Base-by-base conservation (phyloP, 2,888 invertebrate genomes). In the Lutraria lutraria region DNA sequence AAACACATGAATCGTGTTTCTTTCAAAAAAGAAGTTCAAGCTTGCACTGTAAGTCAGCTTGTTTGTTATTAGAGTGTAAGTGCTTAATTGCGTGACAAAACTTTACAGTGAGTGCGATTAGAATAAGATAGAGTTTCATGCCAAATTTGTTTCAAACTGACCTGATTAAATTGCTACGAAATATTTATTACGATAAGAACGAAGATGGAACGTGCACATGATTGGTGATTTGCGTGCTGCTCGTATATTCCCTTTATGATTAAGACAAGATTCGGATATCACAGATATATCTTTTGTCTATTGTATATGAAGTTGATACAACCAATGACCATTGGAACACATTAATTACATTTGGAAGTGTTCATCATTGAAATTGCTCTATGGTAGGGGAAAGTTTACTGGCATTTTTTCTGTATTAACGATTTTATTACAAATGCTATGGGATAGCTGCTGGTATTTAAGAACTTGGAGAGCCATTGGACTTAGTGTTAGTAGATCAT, bases 261-360 rank as follows among this genome's bases (percentile, higher is more conserved):
- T 76, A 31, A 34, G 6, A 76, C 76, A 76, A 1, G 76, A 34
- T 31, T 25, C 63, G 31, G 16, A 34, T 76, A 31, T 76, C 31
- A 76, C 29, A 13, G 29, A 76, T 34, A 76, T 19, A 76, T 31
- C 2, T 31, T 76, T 31, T 76, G 76, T 76, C 76, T 76, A 72
- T 29, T 72, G 72, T 72, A n/a, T 31, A 31, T 76, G 29, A 25
- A 34, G 34, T 34, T 34, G 76, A 31, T 19, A 76, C 25, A 31
- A 34, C 31, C 8, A 19, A 34, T 76, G 76, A 31, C 34, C 76
- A 76, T 76, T 15, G 76, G 19, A 76, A 31, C 31, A 31, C 31
- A 34, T 76, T 76, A 76, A 31, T 76, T 76, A 76, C 76, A 76
- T 76, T 56, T 31, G 34, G 31, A 76, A 76, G 76, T 34, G 76